Evolutionary conservation across 2,888 invertebrate species (phyloP).

Genomic region (Serrognathus titanus): DNA sequence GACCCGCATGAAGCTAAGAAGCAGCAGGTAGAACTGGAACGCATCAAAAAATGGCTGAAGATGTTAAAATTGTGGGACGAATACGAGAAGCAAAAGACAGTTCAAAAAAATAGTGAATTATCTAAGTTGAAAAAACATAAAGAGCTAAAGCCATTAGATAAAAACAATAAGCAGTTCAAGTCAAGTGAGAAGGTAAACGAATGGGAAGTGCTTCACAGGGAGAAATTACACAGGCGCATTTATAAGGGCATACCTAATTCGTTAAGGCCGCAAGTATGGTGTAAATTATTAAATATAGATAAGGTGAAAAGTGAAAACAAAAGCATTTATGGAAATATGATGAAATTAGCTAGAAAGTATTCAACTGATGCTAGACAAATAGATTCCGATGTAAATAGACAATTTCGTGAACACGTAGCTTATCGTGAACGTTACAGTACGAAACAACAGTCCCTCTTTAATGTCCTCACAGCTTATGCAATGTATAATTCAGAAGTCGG

Average conservation of each 20-base stretch:
- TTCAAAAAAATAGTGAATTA: constrained; percentile 66
- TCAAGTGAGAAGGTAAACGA: constrained; percentile 16
- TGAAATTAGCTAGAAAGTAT: constrained; percentile 79
- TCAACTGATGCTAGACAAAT: constrained; percentile 98
- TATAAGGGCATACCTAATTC: constrained; percentile 79
- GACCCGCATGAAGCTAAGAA: constrained; percentile 72
- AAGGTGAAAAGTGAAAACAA: constrained; percentile 72
- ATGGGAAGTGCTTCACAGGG: constrained; percentile 15
- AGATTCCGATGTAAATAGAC: constrained; percentile 98
- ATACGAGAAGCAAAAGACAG: constrained; percentile 65
- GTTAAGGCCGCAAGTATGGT: constrained; percentile 76
- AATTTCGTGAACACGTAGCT: constrained; percentile 94
- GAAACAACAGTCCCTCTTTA: constrained; percentile 93
- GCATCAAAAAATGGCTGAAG: constrained; percentile 95
- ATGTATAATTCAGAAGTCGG: constrained; percentile 97
- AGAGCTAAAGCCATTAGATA: constrained; percentile 10
- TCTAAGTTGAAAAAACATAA: constrained; percentile 41
- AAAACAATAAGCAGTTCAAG: constrained; percentile 13
- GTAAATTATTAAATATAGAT: constrained; percentile 76
- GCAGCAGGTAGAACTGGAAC: constrained; percentile 80
- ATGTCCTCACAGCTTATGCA: constrained; percentile 95
- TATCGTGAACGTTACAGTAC: constrained; percentile 81
- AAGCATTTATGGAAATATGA: constrained; percentile 86
- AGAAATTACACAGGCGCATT: constrained; percentile 16
- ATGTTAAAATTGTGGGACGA: constrained; percentile 88